These are phyloP conservation scores for Oxyruncus cristatus DNA, from an alignment of 2,113 vertebrate genomes.

Conservation along the genomic window DNA sequence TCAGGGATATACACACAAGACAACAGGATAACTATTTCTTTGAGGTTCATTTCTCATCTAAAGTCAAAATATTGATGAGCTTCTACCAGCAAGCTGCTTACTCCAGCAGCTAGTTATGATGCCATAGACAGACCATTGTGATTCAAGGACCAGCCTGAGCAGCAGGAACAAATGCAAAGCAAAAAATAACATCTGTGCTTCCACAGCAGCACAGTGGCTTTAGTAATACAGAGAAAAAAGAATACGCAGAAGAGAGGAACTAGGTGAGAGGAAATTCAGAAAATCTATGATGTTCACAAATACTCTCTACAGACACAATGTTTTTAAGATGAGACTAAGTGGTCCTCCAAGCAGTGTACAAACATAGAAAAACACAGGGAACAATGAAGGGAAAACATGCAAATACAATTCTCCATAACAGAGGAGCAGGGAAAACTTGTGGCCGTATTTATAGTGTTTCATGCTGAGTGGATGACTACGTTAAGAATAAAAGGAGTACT, in stretches of 20 bases:
- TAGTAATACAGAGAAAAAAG: slow-evolving; percentile 5
- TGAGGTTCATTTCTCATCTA: slow-evolving; percentile 11
- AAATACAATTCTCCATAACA: background rate
- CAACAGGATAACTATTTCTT: slow-evolving; percentile 20
- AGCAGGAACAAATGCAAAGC: slow-evolving; percentile 42
- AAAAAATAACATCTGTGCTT: slow-evolving; percentile 39
- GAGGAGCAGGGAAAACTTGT: background rate
- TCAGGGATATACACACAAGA: background rate
- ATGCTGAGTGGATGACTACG: background rate
- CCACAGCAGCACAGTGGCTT: background rate
- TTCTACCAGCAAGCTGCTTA: slow-evolving; percentile 12
- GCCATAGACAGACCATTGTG: background rate
- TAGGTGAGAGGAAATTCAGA: background rate
- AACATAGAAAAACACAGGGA: background rate
- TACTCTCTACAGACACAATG: background rate
- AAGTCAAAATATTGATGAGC: background rate
- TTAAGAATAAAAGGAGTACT: slow-evolving; percentile 68
- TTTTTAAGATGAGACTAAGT: background rate
- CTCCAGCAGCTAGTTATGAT: slow-evolving; percentile 54
- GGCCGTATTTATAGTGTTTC: background rate
- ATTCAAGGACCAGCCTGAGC: slow-evolving; percentile 42
- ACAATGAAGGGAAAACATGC: background rate
- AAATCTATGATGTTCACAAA: background rate
- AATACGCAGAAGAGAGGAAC: background rate
- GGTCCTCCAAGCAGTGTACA: background rate